These are phyloP conservation scores for Sinonovacula constricta DNA, from an alignment of 1,140 invertebrate genomes.

Conservation along the genomic window DNA sequence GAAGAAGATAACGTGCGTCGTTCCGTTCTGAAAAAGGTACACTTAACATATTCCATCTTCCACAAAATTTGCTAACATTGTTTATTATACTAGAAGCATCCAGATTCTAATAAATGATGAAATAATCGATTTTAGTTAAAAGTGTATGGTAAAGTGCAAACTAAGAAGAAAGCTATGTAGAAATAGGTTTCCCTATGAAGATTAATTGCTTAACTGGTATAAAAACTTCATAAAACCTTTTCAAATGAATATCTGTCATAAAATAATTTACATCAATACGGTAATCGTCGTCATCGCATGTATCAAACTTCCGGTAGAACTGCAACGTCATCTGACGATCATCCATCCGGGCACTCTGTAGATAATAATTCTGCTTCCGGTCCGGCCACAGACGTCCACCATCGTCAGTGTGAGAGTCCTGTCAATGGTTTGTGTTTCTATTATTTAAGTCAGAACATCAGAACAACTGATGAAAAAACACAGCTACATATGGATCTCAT, in stretches of 20 bases:
- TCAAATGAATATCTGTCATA: background rate
- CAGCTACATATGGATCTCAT: too few relatives aligned
- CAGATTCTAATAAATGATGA: background rate
- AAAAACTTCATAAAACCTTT: background rate
- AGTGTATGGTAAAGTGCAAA: background rate
- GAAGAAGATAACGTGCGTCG: conserved; percentile 91
- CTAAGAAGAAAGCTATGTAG: too few relatives aligned
- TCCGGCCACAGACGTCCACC: conserved; percentile 86
- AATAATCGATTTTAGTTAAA: background rate
- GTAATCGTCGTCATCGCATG: conserved; percentile 94
- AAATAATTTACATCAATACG: conserved; percentile 86
- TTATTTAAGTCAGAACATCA: too few relatives aligned
- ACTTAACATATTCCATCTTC: too few relatives aligned
- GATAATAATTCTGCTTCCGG: conserved; percentile 87
- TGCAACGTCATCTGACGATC: conserved; percentile 79
- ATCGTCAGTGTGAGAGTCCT: conserved; percentile 88
- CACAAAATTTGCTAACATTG: too few relatives aligned
- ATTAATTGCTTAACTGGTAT: background rate
- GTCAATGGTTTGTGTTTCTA: too few relatives aligned
- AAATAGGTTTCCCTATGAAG: background rate
- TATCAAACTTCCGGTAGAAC: conserved; percentile 91
- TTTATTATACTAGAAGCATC: background rate
- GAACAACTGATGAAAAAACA: too few relatives aligned
- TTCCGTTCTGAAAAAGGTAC: conserved; percentile 93
- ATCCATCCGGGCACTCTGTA: conserved; percentile 78